These are phyloP conservation scores for Solenopsis fugax DNA, from an alignment of 1,140 invertebrate genomes.

Conservation along the genomic window DNA sequence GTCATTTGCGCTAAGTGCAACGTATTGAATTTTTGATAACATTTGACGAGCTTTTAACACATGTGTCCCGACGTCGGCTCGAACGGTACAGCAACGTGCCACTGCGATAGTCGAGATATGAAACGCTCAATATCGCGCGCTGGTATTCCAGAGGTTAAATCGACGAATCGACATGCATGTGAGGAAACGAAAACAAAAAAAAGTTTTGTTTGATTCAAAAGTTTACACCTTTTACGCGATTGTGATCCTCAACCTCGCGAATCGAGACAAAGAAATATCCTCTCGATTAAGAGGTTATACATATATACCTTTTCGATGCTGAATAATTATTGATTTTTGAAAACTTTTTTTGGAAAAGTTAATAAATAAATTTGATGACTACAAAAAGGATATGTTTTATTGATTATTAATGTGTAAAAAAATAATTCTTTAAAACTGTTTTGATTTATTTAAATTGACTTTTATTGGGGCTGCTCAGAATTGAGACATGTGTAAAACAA, in stretches of 20 bases:
- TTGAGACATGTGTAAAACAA: too few relatives aligned
- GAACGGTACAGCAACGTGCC: not conserved
- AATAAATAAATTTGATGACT: too few relatives aligned
- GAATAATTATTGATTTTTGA: too few relatives aligned
- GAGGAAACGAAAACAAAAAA: not conserved
- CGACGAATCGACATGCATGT: constrained; percentile 2
- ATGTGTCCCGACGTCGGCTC: not conserved
- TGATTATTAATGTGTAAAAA: too few relatives aligned
- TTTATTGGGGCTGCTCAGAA: too few relatives aligned
- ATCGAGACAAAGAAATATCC: not conserved
- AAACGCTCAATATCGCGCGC: constrained; percentile 15
- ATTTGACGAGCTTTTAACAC: constrained; percentile 5
- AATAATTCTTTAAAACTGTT: too few relatives aligned
- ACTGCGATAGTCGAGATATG: constrained; percentile 1
- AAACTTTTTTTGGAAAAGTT: too few relatives aligned
- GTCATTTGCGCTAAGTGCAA: not conserved
- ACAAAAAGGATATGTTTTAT: too few relatives aligned
- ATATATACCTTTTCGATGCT: too few relatives aligned
- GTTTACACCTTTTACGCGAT: not conserved
- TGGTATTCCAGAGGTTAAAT: constrained; percentile 30
- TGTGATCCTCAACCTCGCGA: not conserved
- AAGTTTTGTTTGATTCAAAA: not conserved
- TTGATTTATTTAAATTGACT: too few relatives aligned
- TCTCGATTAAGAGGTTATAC: not conserved
- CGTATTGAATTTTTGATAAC: constrained; percentile 11